Evolutionary conservation across 2,888 invertebrate species (phyloP).

Genomic region (Cryptus armator): DNA sequence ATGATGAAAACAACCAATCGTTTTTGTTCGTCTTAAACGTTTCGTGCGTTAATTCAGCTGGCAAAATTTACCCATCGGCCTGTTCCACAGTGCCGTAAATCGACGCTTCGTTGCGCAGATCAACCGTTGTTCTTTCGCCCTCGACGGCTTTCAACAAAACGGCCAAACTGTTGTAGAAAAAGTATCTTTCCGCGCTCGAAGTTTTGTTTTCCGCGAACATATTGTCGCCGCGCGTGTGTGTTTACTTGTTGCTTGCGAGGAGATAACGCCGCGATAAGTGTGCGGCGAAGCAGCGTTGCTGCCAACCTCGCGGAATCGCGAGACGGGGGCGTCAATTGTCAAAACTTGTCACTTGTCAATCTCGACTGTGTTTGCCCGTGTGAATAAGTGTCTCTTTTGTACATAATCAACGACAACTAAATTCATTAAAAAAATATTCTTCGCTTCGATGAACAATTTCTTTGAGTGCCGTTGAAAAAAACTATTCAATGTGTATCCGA

Average conservation of each 20-base stretch:
- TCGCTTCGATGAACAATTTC: background rate
- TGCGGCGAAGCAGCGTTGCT: background rate
- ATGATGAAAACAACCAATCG: background rate
- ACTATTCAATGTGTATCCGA: background rate
- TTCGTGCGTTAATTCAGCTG: background rate
- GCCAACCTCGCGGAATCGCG: background rate
- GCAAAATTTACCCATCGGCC: slow-evolving; percentile 88
- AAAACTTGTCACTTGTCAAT: slow-evolving; percentile 47
- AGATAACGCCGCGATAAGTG: background rate
- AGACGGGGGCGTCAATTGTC: slow-evolving; percentile 58
- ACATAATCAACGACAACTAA: background rate
- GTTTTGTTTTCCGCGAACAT: slow-evolving; percentile 2
- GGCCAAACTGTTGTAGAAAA: slow-evolving; percentile 88
- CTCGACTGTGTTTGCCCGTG: background rate
- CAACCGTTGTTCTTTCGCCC: slow-evolving; percentile 88
- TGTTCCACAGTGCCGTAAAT: slow-evolving; percentile 88
- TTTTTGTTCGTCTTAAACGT: background rate
- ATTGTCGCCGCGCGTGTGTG: background rate
- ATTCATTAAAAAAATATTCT: background rate
- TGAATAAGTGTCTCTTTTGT: background rate
- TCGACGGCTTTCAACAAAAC: slow-evolving; percentile 88
- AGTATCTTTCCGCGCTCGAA: slow-evolving; percentile 79
- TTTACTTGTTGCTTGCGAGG: slow-evolving; percentile 4
- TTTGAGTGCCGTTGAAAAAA: background rate
- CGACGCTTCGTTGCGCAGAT: slow-evolving; percentile 89